Conservation (phyloP, 2,797 vertebrate species). For the Mus caroli region DNA sequence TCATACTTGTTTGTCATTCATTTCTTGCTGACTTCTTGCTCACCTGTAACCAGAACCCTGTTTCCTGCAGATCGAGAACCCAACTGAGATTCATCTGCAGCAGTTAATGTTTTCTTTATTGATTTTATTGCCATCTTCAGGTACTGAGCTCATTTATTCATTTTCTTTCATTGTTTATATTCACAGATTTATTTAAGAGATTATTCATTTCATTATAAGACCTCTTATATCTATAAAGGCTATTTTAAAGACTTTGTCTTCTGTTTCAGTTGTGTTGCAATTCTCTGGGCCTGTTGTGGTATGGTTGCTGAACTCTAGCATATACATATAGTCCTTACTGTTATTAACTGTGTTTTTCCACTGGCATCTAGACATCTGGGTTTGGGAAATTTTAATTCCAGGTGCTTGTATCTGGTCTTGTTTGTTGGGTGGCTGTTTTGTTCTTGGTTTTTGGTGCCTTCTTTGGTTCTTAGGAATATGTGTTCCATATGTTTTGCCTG, state of each 20-base stretch:
- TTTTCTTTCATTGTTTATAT: neutral
- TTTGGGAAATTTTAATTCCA: neutral
- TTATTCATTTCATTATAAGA: neutral
- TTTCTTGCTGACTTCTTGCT: too few relatives aligned
- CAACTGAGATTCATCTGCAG: too few relatives aligned
- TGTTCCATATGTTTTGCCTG: neutral
- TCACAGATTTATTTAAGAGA: neutral
- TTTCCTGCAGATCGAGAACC: too few relatives aligned
- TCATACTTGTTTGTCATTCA: too few relatives aligned
- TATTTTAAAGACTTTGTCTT: neutral
- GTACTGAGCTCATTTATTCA: neutral
- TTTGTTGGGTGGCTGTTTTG: neutral
- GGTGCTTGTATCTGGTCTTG: neutral
- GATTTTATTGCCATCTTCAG: neutral
- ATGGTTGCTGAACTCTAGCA: neutral
- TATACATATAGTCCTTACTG: neutral
- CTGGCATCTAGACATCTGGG: neutral
- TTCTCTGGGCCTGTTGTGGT: neutral
- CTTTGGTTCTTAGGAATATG: neutral
- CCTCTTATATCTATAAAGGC: neutral
- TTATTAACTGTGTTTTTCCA: neutral
- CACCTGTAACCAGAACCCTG: too few relatives aligned
- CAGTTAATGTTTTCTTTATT: neutral
- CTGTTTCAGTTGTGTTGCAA: neutral
- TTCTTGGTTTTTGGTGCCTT: neutral